phyloP scores from a whole-genome alignment of 2,113 vertebrate species.

The Prinia subflava region DNA sequence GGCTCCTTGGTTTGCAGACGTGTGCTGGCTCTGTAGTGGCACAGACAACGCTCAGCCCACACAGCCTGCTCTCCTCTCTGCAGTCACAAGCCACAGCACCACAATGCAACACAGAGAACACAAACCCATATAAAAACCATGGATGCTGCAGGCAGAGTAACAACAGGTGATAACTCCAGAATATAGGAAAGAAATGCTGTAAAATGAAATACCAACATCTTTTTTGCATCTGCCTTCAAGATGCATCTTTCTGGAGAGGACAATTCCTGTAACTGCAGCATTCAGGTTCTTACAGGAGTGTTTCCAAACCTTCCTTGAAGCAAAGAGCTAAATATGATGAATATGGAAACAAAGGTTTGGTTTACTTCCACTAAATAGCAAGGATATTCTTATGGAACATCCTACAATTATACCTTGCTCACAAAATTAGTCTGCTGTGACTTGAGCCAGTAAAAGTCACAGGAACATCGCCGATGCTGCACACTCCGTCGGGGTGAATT shows the following conservation, averaged over 20 bases:
- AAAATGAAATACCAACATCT: not conserved
- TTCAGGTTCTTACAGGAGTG: not conserved
- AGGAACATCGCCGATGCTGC: fast-evolving
- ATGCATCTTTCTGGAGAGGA: not conserved
- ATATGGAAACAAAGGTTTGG: not conserved
- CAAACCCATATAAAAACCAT: not conserved
- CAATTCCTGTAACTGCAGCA: not conserved
- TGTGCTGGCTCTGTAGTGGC: not conserved
- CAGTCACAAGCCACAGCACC: not conserved
- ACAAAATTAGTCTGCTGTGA: not conserved
- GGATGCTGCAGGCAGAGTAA: not conserved
- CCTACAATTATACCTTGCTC: not conserved
- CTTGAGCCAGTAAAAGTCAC: not conserved
- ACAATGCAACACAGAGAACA: not conserved
- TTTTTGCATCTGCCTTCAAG: not conserved
- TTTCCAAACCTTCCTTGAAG: not conserved
- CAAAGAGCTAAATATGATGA: not conserved
- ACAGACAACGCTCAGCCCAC: fast-evolving
- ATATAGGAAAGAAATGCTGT: not conserved
- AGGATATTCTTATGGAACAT: not conserved
- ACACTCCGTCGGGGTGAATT: not conserved
- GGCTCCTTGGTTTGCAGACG: not conserved
- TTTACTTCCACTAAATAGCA: not conserved
- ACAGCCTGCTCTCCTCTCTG: not conserved
- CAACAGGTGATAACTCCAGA: not conserved